Evolutionary conservation across 2,888 invertebrate genomes (phyloP).

Genomic region (Scaptomyza caliginosa): DNA sequence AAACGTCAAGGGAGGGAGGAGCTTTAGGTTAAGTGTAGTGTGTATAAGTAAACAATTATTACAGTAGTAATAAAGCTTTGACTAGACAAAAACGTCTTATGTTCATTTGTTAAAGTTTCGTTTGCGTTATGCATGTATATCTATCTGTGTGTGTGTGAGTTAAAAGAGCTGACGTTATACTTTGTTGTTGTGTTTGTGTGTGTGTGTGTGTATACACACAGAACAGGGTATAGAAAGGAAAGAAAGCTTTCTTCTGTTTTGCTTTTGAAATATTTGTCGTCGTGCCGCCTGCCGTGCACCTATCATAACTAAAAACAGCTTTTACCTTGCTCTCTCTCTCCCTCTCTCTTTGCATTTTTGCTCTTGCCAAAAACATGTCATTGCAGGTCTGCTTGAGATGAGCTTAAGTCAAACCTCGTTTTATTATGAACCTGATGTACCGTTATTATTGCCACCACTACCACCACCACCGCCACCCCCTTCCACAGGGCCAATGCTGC

Average conservation of each 20-base stretch:
- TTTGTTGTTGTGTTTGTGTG: background rate
- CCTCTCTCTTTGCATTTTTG: constrained; percentile 38
- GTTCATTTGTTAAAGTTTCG: background rate
- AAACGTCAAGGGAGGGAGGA: constrained; percentile 2
- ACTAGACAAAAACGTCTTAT: constrained; percentile 10
- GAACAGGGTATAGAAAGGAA: background rate
- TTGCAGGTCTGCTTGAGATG: constrained; percentile 73
- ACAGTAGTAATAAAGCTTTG: constrained; percentile 26
- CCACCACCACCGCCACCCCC: constrained; percentile 11
- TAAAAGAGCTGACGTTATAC: background rate
- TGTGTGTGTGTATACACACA: too few species aligned
- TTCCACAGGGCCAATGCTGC: constrained; percentile 26
- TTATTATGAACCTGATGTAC: constrained; percentile 57
- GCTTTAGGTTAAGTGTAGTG: constrained; percentile 14
- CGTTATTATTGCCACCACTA: constrained; percentile 17
- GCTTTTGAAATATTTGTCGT: constrained; percentile 38
- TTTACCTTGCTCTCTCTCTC: constrained; percentile 47
- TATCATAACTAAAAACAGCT: constrained; percentile 29
- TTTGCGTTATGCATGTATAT: background rate
- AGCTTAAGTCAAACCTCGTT: constrained; percentile 62
- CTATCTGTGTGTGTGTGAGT: background rate
- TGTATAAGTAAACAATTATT: constrained; percentile 1
- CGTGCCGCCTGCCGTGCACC: constrained; percentile 17
- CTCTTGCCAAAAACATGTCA: constrained; percentile 51
- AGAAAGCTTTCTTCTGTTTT: constrained; percentile 4